Evolutionary conservation across 2,888 invertebrate species (phyloP), one percentile per base, ranked within the genome.

Genomic region (Loripinus fragilis): DNA sequence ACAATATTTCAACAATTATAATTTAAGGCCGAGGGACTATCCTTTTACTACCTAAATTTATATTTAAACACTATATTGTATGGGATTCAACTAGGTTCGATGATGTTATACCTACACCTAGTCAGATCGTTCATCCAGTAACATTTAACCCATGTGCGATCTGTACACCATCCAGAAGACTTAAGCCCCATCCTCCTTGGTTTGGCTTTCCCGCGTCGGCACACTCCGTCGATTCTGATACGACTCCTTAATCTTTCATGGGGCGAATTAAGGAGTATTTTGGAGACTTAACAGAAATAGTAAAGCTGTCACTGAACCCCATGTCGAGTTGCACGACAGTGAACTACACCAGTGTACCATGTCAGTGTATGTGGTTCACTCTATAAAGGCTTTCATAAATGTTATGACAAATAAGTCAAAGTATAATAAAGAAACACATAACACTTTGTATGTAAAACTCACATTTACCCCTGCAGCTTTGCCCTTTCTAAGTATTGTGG

Each of bases 131-230:
- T 55, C 55, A 55, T 55, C 28, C 55, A 55, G 28, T 25, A 20
- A 25, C 55, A 55, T 55, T 55, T 55, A 25, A 55, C 55, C 28
- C 55, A 25, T 28, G 28, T 55, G 55, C 55, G 55, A 55, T 55
- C 55, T 55, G 55, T 55, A 55, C 55, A 55, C 55, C 23, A 55
- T 55, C 55, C 25, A 25, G 55, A 55, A 17, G 28, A 55, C 55
- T 25, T 25, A 3, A 55, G 5, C 55, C 28, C 55, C 55, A 28
- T 55, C 28, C 30, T 55, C 55, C 17, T 55, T 55, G 55, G 55
- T 17, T 55, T 28, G 55, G 55, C 28, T 55, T 12, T 55, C 55
- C 55, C 55, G 28, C 55, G 55, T 55, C 17, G 28, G 55, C 55
- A 55, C 55, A 55, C 5, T 55, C 55, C 55, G 55, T 55, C 55